Base-by-base conservation (phyloP, 2,797 vertebrate species). In the Pipistrellus pipistrellus region DNA sequence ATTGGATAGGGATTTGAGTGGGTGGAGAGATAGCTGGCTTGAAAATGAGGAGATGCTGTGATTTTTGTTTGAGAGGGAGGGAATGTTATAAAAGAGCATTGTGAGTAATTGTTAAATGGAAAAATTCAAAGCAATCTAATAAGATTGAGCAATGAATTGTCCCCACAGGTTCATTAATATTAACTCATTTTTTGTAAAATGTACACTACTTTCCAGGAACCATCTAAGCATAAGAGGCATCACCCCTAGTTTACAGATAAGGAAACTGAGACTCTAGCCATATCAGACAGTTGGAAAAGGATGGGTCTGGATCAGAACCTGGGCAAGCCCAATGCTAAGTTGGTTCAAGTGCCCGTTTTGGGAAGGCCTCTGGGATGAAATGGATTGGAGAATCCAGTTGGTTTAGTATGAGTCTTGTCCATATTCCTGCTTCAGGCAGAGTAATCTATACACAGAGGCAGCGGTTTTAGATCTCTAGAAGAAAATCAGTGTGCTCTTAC, bases 71-170 rank as follows among this genome's bases (percentile, higher is more conserved):
- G 53, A 51, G 68, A 78, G 25, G 57, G 10, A 95, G 9, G 25
- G 41, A 27, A 59, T 69, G n/a, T 59, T 90, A 68, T 57, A 91
- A 72, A 72, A 75, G 20, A 48, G 4, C 18, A 92, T 85, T 93
- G 72, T 46, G 32, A 27, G 25, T 83, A 62, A 84, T 30, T 57
- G 66, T 64, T 72, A 77, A 95, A 66, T 77, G 51, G 76, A 46
- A 95, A 72, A 84, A 64, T 32, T 35, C 85, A n/a, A 41, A 91
- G 87, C 48, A 84, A 71, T 62, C 72, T 94, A 86, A 75, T 77
- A 84, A 92, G 95, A 68, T 1, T 38, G 41, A 87, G 38, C 38
- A 55, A 82, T 66, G 20, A 68, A 55, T 48, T 71, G 4, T 5
- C 64, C 15, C 55, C 21, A 44, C 1, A 55, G 38, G 14, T 73